Evolutionary conservation across 2,797 vertebrate genomes (phyloP), one percentile per base, ranked within the genome.

Genomic region (Syngnathus rostellatus): DNA sequence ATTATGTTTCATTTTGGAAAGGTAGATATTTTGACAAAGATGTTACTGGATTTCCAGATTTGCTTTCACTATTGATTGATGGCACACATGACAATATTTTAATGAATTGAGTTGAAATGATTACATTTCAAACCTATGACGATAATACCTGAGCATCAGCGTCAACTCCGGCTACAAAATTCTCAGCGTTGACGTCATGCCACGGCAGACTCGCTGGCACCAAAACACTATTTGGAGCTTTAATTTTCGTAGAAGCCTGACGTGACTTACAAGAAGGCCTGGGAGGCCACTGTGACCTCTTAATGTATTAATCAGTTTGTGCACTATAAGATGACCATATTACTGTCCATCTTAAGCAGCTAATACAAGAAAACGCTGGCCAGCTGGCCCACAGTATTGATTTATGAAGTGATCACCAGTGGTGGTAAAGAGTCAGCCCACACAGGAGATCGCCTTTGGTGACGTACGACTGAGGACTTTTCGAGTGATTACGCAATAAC

Each of bases 331-430:
- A 78, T 83, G 83, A 81, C 78, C 86, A 73, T 75, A 90, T 92
- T 90, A 90, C 86, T 88, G 89, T 90, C 88, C 64, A 65, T 81
- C 81, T 85, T 83, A 81, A 68, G 75, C 77, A 78, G 81, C 86
- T 87, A 88, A 89, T 85, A 83, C 72, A 76, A 11, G 81, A 87
- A 89, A 87, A 90, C 89, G 83, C 76, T 87, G 82, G 78, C 89
- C 89, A 91, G 88, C 87, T 88, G 85, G 86, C 86, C 86, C 71
- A 40, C 72, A 74, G 69, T 87, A 90, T 88, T 85, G 88, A 89
- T 88, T 89, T 87, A 89, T 86, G 77, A 79, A 83, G 86, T 83
- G 86, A 89, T 88, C 85, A 81, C 73, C 77, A 87, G 83, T 80
- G 72, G 74, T 81, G 79, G 80, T 72, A 83, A 82, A 81, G 81